Conservation (phyloP, 92 coral and sea anemone species). For the Porites lobata region DNA sequence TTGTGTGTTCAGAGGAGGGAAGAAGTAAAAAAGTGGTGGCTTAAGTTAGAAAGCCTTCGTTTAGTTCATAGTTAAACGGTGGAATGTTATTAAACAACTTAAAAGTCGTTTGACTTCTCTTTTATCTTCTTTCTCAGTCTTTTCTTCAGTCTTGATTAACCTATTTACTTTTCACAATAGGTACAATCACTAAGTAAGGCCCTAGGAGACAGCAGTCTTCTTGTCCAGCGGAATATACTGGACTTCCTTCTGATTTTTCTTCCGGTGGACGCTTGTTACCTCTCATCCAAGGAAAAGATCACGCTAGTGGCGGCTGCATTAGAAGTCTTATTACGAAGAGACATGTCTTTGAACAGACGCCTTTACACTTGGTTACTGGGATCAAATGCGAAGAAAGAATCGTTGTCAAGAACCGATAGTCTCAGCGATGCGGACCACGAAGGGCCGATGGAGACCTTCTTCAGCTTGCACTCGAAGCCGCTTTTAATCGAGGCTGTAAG, state of each 20-base stretch:
- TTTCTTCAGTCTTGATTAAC: neutral
- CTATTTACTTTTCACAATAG: constrained; percentile 37
- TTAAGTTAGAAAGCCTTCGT: too few species aligned
- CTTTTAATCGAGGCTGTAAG: constrained; percentile 85
- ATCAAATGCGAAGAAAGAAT: constrained; percentile 44
- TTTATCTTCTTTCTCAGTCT: too few species aligned
- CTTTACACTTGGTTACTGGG: constrained; percentile 96
- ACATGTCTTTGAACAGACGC: constrained; percentile 95
- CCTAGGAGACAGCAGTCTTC: constrained; percentile 86
- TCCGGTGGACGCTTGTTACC: constrained; percentile 73
- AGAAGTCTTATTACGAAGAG: constrained; percentile 89
- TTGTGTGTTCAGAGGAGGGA: too few species aligned
- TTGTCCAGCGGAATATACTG: constrained; percentile 91
- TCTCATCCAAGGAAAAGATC: constrained; percentile 69
- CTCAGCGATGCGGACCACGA: constrained; percentile 77
- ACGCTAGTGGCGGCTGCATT: constrained; percentile 83
- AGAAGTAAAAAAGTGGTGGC: too few species aligned
- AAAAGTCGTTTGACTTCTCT: too few species aligned
- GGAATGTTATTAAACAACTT: too few species aligned
- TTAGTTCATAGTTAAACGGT: too few species aligned
- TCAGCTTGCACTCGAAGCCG: constrained; percentile 71
- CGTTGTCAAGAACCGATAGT: constrained; percentile 72
- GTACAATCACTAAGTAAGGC: constrained; percentile 83
- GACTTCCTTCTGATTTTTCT: constrained; percentile 85
- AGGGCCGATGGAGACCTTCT: constrained; percentile 64